These are phyloP conservation scores for Neodiprion pinetum DNA, from an alignment of 1,140 invertebrate species.

Conservation along the genomic window DNA sequence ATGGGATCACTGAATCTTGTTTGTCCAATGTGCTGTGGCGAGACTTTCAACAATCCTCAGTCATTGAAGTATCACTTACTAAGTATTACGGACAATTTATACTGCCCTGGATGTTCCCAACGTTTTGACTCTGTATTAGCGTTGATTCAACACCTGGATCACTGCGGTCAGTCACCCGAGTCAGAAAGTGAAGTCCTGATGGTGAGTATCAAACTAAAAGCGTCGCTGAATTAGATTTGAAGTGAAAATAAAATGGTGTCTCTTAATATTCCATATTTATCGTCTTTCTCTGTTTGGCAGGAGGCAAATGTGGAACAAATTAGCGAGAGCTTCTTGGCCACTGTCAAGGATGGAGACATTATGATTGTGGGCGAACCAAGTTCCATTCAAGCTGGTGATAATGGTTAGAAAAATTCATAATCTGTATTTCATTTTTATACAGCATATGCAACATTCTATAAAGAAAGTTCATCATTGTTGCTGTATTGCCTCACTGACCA, in stretches of 20 bases:
- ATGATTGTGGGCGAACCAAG: constrained; percentile 50
- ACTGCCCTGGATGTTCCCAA: constrained; percentile 66
- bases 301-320: constrained; percentile 39
- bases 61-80: constrained; percentile 68
- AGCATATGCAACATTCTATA: constrained; percentile 25
- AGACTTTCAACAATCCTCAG: constrained; percentile 65
- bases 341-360: constrained; percentile 49
- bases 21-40: constrained; percentile 71
- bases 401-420: constrained; percentile 41
- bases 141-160: constrained; percentile 65
- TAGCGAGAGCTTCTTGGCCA: constrained; percentile 47
- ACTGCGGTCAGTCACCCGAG: constrained; percentile 42
- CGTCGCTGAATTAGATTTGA: too few species aligned
- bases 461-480: not conserved
- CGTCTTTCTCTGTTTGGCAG: constrained; percentile 22
- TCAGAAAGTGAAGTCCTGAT: constrained; percentile 17
- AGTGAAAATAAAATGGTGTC: not conserved
- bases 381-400: constrained; percentile 53
- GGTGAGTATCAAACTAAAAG: constrained; percentile 14
- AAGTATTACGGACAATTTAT: constrained; percentile 65
- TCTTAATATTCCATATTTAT: not conserved
- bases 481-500: constrained; percentile 12
- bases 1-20: constrained; percentile 64
- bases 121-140: constrained; percentile 61
- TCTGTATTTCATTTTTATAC: constrained; percentile 25